Conservation (phyloP, 1,140 invertebrate genomes). For the Drosophila parvula region DNA sequence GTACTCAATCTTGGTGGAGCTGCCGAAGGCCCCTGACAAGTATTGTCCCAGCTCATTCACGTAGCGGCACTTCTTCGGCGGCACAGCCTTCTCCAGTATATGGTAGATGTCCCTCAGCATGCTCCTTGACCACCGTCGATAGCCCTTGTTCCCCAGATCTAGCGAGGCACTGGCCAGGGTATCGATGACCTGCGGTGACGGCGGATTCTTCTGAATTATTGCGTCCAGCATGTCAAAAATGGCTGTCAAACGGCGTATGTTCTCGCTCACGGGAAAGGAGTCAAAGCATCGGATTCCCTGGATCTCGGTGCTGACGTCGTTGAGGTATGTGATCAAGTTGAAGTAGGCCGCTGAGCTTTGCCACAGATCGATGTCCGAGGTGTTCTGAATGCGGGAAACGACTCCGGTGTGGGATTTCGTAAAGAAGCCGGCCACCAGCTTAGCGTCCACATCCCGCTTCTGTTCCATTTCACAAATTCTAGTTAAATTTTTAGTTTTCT, state of each 20-base stretch:
- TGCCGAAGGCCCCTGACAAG: conserved; percentile 52
- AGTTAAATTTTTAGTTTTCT: not conserved
- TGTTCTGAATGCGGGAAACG: not conserved
- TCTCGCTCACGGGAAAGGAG: conserved; percentile 33
- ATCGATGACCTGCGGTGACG: not conserved
- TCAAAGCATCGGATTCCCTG: conserved; percentile 39
- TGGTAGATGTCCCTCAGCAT: conserved; percentile 52
- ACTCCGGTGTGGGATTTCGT: conserved; percentile 4
- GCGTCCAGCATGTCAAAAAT: conserved; percentile 51
- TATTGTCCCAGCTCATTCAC: conserved; percentile 59
- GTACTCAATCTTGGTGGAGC: conserved; percentile 47
- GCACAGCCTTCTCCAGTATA: conserved; percentile 46
- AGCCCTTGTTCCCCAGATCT: conserved; percentile 12
- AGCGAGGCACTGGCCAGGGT: not conserved
- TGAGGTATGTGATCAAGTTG: conserved; percentile 44
- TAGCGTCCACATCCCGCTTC: not conserved
- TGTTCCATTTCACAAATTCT: not conserved
- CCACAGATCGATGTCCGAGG: conserved; percentile 32
- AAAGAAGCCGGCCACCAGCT: conserved; percentile 12
- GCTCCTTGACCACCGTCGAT: conserved; percentile 35
- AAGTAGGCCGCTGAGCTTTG: conserved; percentile 40
- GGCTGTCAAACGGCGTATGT: conserved; percentile 19
- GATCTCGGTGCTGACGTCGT: conserved; percentile 36
- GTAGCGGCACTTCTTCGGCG: conserved; percentile 33
- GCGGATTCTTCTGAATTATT: conserved; percentile 15